Conservation (phyloP, 2,888 invertebrate species). For the Ernsta delagoae region DNA sequence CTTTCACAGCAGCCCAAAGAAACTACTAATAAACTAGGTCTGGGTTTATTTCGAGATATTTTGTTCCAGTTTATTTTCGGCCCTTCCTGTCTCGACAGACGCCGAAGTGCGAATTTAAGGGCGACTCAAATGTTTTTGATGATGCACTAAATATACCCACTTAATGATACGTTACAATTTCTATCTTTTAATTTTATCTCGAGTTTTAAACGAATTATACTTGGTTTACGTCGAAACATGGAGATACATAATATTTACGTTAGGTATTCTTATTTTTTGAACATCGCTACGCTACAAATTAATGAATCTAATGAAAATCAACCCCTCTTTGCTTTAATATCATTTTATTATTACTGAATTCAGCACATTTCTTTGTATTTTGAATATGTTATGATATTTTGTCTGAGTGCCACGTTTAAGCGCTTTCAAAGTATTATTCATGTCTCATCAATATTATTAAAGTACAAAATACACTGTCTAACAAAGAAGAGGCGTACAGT, state of each 20-base stretch:
- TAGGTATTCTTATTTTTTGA: neutral
- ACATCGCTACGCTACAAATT: neutral
- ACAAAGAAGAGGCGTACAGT: constrained; percentile 16
- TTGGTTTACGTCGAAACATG: neutral
- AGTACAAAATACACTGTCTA: neutral
- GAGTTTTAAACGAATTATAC: neutral
- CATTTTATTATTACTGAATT: too few relatives aligned
- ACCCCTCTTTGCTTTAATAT: too few relatives aligned
- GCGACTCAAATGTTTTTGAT: constrained; percentile 50
- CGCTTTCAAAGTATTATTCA: too few relatives aligned
- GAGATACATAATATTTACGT: neutral
- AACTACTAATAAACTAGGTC: constrained; percentile 57
- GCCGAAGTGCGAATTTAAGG: constrained; percentile 79
- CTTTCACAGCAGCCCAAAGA: constrained; percentile 48
- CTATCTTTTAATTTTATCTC: neutral
- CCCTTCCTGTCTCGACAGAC: constrained; percentile 74
- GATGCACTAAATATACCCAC: constrained; percentile 38
- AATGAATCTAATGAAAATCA: too few relatives aligned
- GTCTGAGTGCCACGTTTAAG: neutral
- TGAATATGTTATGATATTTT: too few relatives aligned
- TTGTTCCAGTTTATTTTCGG: constrained; percentile 79
- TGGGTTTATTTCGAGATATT: constrained; percentile 77
- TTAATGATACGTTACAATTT: constrained; percentile 23
- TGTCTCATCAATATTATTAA: neutral
- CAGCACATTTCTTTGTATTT: too few relatives aligned